Conservation (phyloP, 2,113 vertebrate genomes). For the Phainopepla nitens region DNA sequence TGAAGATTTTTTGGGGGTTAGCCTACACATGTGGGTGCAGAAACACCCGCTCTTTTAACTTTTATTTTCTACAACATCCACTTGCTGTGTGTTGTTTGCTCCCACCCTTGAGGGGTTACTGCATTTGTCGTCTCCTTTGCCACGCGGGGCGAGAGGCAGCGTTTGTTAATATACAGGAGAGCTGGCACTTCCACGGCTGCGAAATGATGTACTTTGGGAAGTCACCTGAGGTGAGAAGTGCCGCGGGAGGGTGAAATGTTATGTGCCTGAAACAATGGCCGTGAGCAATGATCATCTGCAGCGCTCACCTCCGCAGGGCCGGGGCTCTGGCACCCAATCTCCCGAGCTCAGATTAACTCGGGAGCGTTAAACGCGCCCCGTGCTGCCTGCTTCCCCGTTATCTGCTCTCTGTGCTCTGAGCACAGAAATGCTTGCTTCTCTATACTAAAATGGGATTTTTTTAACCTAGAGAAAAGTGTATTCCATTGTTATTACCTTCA, state of each 20-base stretch:
- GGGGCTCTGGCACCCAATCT: background rate
- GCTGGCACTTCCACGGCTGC: background rate
- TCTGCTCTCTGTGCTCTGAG: background rate
- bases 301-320: background rate
- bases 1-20: background rate
- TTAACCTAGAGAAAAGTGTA: background rate
- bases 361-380: background rate
- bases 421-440: background rate
- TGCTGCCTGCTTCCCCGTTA: background rate
- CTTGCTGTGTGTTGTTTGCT: background rate
- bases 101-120: background rate
- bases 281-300: background rate
- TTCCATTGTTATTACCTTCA: background rate
- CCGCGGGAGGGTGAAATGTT: background rate
- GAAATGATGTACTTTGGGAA: conserved; percentile 7
- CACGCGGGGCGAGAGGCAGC: background rate
- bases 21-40: rapidly evolving
- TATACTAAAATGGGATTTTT: background rate
- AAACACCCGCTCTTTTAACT: rapidly evolving
- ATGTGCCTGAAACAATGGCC: background rate
- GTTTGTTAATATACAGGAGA: background rate
- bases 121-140: background rate
- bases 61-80: background rate
- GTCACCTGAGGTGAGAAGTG: conserved; percentile 8
- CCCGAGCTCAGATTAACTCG: background rate